Evolutionary conservation across 2,797 vertebrate species (phyloP), one percentile per base, ranked within the genome.

Genomic region (Phrynocephalus forsythii): DNA sequence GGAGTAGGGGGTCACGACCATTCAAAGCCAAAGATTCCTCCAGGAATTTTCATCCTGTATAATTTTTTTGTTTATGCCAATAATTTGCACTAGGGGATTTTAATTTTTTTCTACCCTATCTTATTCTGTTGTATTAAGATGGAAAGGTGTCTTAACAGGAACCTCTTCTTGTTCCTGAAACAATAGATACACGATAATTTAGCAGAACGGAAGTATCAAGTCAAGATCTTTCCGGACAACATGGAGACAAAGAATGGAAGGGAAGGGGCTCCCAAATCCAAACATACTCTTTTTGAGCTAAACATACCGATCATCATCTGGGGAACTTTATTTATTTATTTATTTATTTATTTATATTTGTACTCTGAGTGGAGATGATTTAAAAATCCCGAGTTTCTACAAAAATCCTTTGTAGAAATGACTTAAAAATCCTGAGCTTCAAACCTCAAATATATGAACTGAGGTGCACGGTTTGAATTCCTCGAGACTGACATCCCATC

Each of bases 401-500:
- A 69, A 82, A 82, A 28, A 89, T 92, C 81, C 1, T 44, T 88
- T 84, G 87, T 15, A 84, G 60, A 52, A 83, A 92, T 83, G 28
- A 76, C 13, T 86, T 79, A 93, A 92, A 95, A 95, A 82, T 56
- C 83, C 44, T 1, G 52, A 67, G 33, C 0, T 68, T 79, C 81
- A 33, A 78, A 18, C 83, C 81, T 67, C 87, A 92, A 77, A 71
- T 79, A 87, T 89, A 86, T 22, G 13, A 33, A 93, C 77, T 86
- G 86, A 92, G 79, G 80, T 87, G 90, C 86, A 82, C 81, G 60
- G 91, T 78, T 95, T 94, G 78, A 93, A 94, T 91, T 96, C 94
- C 92, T 94, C 93, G 90, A 92, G 92, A 94, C 94, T 95, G 95
- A 95, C 95, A 95, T 96, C 94, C 95, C 95, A 94, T 94, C 92